Percentiles rank a stretch among this genome's conserved stretches.
Conservation (phyloP, 2,888 invertebrate species). For the Megaustenia siamemsis region DNA sequence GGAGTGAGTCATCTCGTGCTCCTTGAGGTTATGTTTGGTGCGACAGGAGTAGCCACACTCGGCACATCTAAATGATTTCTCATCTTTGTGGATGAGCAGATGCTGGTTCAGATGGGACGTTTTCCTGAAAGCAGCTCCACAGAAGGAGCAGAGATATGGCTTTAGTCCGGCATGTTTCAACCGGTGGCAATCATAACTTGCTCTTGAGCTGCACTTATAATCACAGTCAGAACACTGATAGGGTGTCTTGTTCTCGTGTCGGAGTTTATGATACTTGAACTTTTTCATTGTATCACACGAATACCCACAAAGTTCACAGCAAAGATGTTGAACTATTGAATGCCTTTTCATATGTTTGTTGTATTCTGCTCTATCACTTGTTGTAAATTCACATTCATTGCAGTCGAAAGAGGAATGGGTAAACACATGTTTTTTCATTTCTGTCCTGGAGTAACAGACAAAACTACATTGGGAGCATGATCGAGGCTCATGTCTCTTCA, state of each 20-base stretch:
- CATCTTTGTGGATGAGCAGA: slow-evolving; percentile 54
- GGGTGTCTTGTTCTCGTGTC: slow-evolving; percentile 52
- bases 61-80: slow-evolving; percentile 50
- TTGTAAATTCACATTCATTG: slow-evolving; percentile 47
- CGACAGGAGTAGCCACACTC: slow-evolving; percentile 47
- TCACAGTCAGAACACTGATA: slow-evolving; percentile 49
- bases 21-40: slow-evolving; percentile 55
- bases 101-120: slow-evolving; percentile 53
- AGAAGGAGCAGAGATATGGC: slow-evolving; percentile 50
- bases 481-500: slow-evolving; percentile 47
- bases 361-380: slow-evolving; percentile 48
- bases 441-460: slow-evolving; percentile 39
- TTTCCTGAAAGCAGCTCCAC: slow-evolving; percentile 50
- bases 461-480: slow-evolving; percentile 45
- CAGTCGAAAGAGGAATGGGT: slow-evolving; percentile 46
- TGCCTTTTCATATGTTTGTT: slow-evolving; percentile 45
- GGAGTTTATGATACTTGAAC: slow-evolving; percentile 47
- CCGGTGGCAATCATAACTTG: slow-evolving; percentile 51
- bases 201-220: slow-evolving; percentile 51
- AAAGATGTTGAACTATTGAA: slow-evolving; percentile 29
- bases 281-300: slow-evolving; percentile 49
- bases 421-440: slow-evolving; percentile 47
- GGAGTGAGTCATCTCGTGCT: slow-evolving; percentile 54
- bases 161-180: slow-evolving; percentile 52
- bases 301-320: slow-evolving; percentile 57